Base-by-base conservation (phyloP, 1,140 invertebrate species). In the Temnothorax longispinosus region DNA sequence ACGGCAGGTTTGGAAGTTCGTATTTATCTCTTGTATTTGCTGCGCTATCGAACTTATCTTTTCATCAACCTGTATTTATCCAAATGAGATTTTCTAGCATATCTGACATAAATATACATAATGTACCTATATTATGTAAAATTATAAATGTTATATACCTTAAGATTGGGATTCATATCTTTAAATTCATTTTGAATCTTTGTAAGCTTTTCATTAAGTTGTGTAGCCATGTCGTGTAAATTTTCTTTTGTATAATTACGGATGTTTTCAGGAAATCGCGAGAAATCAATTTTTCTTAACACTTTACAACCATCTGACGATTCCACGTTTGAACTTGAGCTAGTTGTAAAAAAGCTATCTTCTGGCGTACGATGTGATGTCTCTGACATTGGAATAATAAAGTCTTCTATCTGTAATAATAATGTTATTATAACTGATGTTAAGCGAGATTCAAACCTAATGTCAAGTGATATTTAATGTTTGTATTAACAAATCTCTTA, bases 161-260 rank as follows among this genome's bases (percentile, higher is more conserved):
- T 97, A 97, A 99, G 97, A 95, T 99, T 99, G 1, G 99, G 99
- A 8, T 98, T 98, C 95, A 99, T 98, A 92, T 98, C 97, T 88
- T 98, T 97, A 41, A 99, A 95, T 35, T 97, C 97, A 88, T 97
- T 96, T 91, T 98, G 96, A 89, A 99, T 96, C 27, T 97, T 97
- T 91, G 97, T 96, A 72, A 99, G 97, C 72, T 97, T 96, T 94
- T 97, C 98, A 78, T 97, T 96, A 85, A 99, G 94, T 91, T 96
- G 96, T 91, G 98, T 97, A 4, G 97, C 96, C 50, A 96, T 95
- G 92, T 98, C 97, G 92, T 98, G 98, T 1, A 99, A 97, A 91
- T 98, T 98, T 89, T 98, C 97, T 60, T 96, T 92, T 88, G 97
- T 97, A 38, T 98, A 95, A 93, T 98, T 98, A 93, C 97, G 97